Conservation (phyloP, 30 jellyfish, hydroid and myxozoan genomes). For the Catostylus mosaicus region DNA sequence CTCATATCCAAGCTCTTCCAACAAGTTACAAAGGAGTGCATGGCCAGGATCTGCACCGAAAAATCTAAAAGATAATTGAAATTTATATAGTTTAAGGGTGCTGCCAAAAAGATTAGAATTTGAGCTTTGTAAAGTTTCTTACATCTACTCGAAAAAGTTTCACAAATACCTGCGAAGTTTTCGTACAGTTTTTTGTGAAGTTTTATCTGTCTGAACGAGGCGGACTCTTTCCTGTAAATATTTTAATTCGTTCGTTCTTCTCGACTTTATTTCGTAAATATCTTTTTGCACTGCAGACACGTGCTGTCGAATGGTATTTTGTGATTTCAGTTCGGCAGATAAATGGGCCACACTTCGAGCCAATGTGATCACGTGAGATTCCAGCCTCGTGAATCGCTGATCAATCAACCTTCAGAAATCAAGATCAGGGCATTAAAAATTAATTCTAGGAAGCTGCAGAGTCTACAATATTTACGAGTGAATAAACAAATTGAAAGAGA, state of each 20-base stretch:
- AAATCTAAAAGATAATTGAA: conserved; percentile 18
- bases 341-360: conserved; percentile 75
- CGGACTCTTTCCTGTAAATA: conserved; percentile 60
- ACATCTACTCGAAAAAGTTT: too few relatives aligned
- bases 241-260: conserved; percentile 37
- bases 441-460: too few relatives aligned
- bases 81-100: too few relatives aligned
- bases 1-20: conserved; percentile 65
- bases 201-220: conserved; percentile 42
- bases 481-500: too few relatives aligned
- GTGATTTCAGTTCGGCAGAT: conserved; percentile 63
- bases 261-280: conserved; percentile 24
- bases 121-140: too few relatives aligned
- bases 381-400: conserved; percentile 61
- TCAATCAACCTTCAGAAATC: conserved; percentile 42
- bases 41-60: conserved; percentile 75
- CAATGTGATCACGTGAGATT: conserved; percentile 63
- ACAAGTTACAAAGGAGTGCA: conserved; percentile 35
- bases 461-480: too few relatives aligned
- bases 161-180: conserved; percentile 62
- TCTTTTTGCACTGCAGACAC: conserved; percentile 50
- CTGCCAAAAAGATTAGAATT: too few relatives aligned
- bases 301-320: conserved; percentile 52
- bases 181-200: conserved; percentile 49
- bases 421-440: too few relatives aligned